Evolutionary conservation across 2,113 vertebrate genomes (phyloP).

Genomic region (Anarrhichthys ocellatus): DNA sequence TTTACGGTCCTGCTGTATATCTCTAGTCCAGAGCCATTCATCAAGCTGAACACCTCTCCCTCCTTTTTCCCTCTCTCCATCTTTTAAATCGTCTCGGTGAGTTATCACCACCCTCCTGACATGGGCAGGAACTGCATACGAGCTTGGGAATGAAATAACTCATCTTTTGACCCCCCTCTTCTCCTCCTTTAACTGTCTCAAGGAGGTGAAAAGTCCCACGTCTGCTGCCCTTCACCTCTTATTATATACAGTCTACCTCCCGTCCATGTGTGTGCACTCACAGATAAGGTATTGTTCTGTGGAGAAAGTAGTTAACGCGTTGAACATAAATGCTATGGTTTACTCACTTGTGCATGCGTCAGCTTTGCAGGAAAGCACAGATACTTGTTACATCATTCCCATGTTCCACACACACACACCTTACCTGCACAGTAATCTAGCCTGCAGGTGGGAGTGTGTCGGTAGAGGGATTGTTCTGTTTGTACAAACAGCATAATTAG

Average conservation of each 20-base stretch:
- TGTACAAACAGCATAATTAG: conserved; percentile 23
- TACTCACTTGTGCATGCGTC: background rate
- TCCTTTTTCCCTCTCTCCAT: conserved; percentile 13
- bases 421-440: conserved; percentile 12
- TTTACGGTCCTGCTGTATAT: conserved; percentile 11
- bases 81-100: conserved; percentile 34
- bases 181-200: conserved; percentile 15
- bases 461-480: conserved; percentile 1
- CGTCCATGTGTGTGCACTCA: conserved; percentile 22
- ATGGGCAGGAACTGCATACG: conserved; percentile 46
- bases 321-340: background rate
- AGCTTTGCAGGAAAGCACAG: background rate
- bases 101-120: conserved; percentile 57
- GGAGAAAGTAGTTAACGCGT: conserved; percentile 13
- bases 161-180: conserved; percentile 27
- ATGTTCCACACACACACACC: conserved; percentile 21
- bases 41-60: conserved; percentile 43
- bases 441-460: conserved; percentile 40
- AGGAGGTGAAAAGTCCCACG: conserved; percentile 41
- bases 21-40: conserved; percentile 39
- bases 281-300: conserved; percentile 41
- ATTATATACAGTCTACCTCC: conserved; percentile 5
- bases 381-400: conserved; percentile 19
- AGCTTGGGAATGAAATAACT: conserved; percentile 75
- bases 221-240: conserved; percentile 2